Conservation (phyloP, 2,888 invertebrate genomes). For the Ornithoptera alexandrae region DNA sequence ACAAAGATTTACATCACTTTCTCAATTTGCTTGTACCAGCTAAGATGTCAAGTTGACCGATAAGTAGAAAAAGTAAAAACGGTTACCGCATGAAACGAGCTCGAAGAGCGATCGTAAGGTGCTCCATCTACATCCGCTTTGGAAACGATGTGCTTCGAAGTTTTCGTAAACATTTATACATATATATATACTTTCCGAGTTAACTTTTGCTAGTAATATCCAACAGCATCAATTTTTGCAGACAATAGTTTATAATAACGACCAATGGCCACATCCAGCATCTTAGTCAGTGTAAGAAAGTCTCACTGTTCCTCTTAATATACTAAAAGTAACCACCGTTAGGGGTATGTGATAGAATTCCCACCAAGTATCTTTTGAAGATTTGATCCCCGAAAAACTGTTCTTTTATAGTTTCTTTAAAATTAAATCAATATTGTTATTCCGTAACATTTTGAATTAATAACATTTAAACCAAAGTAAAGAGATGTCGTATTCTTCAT, state of each 20-base stretch:
- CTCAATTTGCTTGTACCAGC: slow-evolving; percentile 7
- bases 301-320: no score
- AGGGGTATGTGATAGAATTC: no score
- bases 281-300: no score
- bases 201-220: neutral
- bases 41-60: slow-evolving; percentile 22
- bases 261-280: no score
- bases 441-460: no score
- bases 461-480: no score
- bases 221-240: neutral
- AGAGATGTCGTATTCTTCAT: no score
- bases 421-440: no score
- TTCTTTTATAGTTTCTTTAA: no score
- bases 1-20: neutral
- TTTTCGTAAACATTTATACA: neutral
- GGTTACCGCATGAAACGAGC: slow-evolving; percentile 15
- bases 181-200: neutral
- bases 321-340: no score
- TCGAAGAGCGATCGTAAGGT: slow-evolving; percentile 9
- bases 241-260: neutral
- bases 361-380: no score
- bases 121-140: slow-evolving; percentile 6
- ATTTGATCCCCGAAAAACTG: no score
- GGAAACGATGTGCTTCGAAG: neutral
- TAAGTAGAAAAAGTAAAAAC: slow-evolving; percentile 8